A percentile compares a stretch with the other conserved stretches of the same genome.
Evolutionary conservation across 2,888 invertebrate species (phyloP).

Genomic region (Norana najaformis): DNA sequence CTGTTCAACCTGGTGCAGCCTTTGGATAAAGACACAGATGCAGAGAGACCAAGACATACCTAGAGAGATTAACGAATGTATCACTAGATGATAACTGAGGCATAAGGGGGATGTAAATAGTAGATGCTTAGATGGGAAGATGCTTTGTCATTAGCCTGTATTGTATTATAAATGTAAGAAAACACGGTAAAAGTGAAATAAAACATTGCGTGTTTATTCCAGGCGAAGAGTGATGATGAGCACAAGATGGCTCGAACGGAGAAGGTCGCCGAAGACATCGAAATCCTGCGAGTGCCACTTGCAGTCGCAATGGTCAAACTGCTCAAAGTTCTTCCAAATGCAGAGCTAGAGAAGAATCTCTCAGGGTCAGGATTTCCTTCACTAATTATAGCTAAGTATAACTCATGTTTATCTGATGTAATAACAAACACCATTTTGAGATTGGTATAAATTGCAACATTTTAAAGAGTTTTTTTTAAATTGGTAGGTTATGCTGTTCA

Average conservation of each 20-base stretch:
- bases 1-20: too few relatives aligned
- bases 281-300: slow-evolving; percentile 85
- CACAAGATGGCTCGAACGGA: slow-evolving; percentile 55
- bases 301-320: slow-evolving; percentile 89
- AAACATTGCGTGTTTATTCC: background rate
- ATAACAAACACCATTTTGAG: background rate
- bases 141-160: too few relatives aligned
- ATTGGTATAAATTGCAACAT: background rate
- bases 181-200: too few relatives aligned
- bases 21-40: too few relatives aligned
- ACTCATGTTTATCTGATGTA: background rate
- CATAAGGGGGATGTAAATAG: too few relatives aligned
- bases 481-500: background rate
- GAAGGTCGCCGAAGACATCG: slow-evolving; percentile 69
- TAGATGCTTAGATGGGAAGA: too few relatives aligned
- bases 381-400: background rate
- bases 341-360: slow-evolving; percentile 75
- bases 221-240: slow-evolving; percentile 56
- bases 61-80: too few relatives aligned
- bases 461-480: background rate
- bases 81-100: too few relatives aligned
- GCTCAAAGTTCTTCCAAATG: slow-evolving; percentile 80
- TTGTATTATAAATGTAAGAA: background rate
- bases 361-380: slow-evolving; percentile 72
- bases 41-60: too few relatives aligned